Evolutionary conservation across 2,888 invertebrate genomes (phyloP), one percentile per base, ranked within the genome.

Genomic region (Leptinotarsa peninsularis): DNA sequence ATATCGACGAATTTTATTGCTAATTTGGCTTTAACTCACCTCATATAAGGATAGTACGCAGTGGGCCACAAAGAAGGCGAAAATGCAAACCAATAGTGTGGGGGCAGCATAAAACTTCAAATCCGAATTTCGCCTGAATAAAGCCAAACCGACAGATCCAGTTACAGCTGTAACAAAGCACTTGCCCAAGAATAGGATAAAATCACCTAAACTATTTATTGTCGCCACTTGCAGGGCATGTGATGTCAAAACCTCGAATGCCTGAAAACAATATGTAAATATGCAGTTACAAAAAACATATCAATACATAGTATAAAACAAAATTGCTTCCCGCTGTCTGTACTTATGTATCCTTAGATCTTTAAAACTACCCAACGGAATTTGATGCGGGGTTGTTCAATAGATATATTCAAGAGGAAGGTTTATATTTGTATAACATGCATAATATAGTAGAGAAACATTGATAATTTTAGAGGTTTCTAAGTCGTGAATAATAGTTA

Each of bases 41-140:
- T 98, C 98, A 85, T 97, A 98, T 4, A 98, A 91, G 7, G 97
- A 97, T 72, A 98, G 91, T 77, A 98, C 94, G 87, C 96, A 96
- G 86, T 98, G 97, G 10, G 98, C 95, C 79, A 98, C 95, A 85
- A 98, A 96, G 88, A 96, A 98, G 1, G 97, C 92, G 88, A 95
- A 97, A 67, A 97, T 88, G 83, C 94, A 94, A 33, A 95, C 94
- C 49, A 97, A 90, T 71, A 97, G 91, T 2, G 97, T 94, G 0
- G 98, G 98, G 17, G 94, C 93, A 67, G 96, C 95, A 85, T 93
- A 96, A 88, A 96, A 96, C 82, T 95, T 94, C 58, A 97, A 88
- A 74, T 93, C 93, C 0, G 92, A 87, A 87, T 94, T 93, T 78
- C 93, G 91, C 84, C 94, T 93, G 83, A 97, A 91, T 80, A 95